Evolutionary conservation across 2,888 invertebrate genomes (phyloP), one percentile per base, ranked within the genome.

Genomic region (Gisinianus flammeolus): DNA sequence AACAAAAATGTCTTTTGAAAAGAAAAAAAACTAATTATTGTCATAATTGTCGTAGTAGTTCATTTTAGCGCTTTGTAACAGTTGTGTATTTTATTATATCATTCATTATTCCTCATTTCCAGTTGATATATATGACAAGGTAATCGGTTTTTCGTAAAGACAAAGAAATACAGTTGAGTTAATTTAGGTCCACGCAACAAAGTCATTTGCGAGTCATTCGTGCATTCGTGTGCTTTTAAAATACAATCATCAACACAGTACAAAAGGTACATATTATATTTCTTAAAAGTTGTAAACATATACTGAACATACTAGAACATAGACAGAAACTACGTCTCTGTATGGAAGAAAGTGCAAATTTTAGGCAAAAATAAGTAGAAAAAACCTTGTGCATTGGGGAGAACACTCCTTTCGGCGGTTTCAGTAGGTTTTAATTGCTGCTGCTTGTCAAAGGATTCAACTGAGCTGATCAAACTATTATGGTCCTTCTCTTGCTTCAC

Each of bases 381-480:
- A 35, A 70, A 74, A 94, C 94, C 94, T 93, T 94, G 90, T 86
- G 94, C 93, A 86, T 93, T 93, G 79, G 94, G 95, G 85, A 95
- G 91, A 83, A 93, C 89, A 86, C 92, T 91, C 90, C 94, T 95
- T 90, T 94, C 94, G 86, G 91, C 89, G 79, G 94, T 94, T 86
- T 93, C 91, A 72, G 93, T 93, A 87, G 92, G 91, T 88, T 92
- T 93, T 88, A 93, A 90, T 86, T 90, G 91, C 85, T 91, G 90
- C 81, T 92, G 87, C 88, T 93, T 91, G 80, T 83, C 82, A 89
- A 95, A 95, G 86, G 90, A 91, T 88, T 93, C 92, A 86, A 93
- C 91, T 84, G 91, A 92, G 85, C 92, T 91, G 85, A 93, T 91
- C 84, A 96, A 91, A 85, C 93, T 93, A 86, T 90, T 90, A 88